Conservation (phyloP, 2,113 vertebrate species). For the Callospermophilus lateralis region DNA sequence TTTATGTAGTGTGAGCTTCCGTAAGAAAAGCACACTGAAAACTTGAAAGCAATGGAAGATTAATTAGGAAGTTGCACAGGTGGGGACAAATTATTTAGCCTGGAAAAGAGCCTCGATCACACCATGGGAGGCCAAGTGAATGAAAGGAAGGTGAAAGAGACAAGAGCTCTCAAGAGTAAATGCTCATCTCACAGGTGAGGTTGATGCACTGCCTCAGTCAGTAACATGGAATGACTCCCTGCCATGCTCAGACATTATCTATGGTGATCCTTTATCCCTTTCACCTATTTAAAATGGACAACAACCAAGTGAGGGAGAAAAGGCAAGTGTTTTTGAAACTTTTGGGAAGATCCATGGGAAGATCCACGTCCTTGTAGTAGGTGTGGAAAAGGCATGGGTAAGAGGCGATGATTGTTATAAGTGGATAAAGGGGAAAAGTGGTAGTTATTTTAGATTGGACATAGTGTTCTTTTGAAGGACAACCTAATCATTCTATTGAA, state of each 20-base stretch:
- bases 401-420: neutral
- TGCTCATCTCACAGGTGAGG: neutral
- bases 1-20: neutral
- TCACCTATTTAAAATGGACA: neutral
- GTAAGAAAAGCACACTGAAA: neutral
- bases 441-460: neutral
- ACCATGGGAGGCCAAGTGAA: neutral
- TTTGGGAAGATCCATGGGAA: neutral
- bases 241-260: neutral
- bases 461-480: neutral
- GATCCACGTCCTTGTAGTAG: neutral
- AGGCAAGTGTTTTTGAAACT: neutral
- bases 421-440: rapidly evolving
- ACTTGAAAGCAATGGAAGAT: neutral
- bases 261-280: neutral
- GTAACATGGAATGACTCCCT: rapidly evolving
- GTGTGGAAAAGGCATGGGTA: neutral
- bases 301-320: neutral
- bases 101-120: neutral
- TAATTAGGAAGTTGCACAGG: neutral
- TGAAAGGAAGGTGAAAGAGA: neutral
- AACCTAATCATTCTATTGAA: neutral
- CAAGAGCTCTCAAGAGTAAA: neutral
- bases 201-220: neutral
- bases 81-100: neutral